These are phyloP conservation scores for Petrocephalus sullivani DNA, from an alignment of 2,797 vertebrate genomes.

Conservation along the genomic window DNA sequence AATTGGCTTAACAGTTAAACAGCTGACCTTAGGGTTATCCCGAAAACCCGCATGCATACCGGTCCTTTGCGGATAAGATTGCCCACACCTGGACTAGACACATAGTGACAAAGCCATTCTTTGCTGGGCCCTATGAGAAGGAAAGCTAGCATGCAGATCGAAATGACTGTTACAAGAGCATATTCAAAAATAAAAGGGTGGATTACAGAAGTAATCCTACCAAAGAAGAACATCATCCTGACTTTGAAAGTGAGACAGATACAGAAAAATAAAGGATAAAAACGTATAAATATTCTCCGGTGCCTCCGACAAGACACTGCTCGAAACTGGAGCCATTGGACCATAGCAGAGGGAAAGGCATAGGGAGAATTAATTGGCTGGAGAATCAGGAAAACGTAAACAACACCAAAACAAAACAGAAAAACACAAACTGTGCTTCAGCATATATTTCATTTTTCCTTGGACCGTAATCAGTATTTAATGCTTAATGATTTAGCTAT, in stretches of 20 bases:
- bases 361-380: constrained; percentile 30
- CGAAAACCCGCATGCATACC: too few species aligned
- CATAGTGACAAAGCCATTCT: background rate
- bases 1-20: too few species aligned
- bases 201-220: constrained; percentile 23
- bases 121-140: background rate
- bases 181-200: background rate
- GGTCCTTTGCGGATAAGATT: too few species aligned
- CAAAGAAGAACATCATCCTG: constrained; percentile 33
- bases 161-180: background rate
- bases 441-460: background rate
- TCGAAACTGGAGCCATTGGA: constrained; percentile 28
- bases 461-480: background rate
- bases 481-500: background rate
- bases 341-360: constrained; percentile 33
- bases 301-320: constrained; percentile 22
- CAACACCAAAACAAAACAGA: constrained; percentile 11
- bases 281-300: constrained; percentile 37
- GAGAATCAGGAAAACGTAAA: constrained; percentile 15
- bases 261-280: constrained; percentile 25
- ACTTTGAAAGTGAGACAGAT: constrained; percentile 31
- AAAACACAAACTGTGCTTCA: background rate
- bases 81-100: background rate
- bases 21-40: too few species aligned
- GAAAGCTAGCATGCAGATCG: background rate